Evolutionary conservation across 1,140 invertebrate genomes (phyloP).

Genomic region (Lordiphosa collinella): DNA sequence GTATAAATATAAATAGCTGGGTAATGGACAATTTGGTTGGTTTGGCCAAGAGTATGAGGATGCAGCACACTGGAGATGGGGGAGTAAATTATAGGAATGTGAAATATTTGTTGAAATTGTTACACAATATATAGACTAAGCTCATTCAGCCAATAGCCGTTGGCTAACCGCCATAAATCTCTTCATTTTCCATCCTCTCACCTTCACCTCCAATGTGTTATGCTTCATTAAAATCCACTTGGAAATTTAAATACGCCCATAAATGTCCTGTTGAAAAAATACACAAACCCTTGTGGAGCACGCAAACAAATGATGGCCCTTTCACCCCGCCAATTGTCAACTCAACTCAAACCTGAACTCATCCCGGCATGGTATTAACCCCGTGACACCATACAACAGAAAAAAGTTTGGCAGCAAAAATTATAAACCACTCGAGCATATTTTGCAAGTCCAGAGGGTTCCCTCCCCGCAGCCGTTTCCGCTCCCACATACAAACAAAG

Average conservation of each 20-base stretch:
- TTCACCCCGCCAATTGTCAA: conserved; percentile 60
- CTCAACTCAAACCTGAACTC: conserved; percentile 32
- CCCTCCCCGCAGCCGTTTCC: background rate
- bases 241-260: conserved; percentile 54
- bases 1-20: conserved; percentile 6
- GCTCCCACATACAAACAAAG: conserved; percentile 2
- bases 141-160: no score
- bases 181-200: background rate
- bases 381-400: conserved; percentile 33
- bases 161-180: background rate
- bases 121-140: no score
- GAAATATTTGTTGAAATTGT: no score
- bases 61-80: no score
- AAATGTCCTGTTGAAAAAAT: conserved; percentile 39
- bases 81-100: background rate
- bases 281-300: conserved; percentile 21
- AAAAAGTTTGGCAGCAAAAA: conserved; percentile 63
- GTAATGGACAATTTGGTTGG: conserved; percentile 1
- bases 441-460: conserved; percentile 47
- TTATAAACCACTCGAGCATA: conserved; percentile 71
- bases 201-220: background rate
- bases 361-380: conserved; percentile 47
- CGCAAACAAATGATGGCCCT: conserved; percentile 55
- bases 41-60: background rate
- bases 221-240: conserved; percentile 57